These are phyloP conservation scores for Drosophila takahashii DNA, from an alignment of 1,140 invertebrate genomes.

Conservation along the genomic window DNA sequence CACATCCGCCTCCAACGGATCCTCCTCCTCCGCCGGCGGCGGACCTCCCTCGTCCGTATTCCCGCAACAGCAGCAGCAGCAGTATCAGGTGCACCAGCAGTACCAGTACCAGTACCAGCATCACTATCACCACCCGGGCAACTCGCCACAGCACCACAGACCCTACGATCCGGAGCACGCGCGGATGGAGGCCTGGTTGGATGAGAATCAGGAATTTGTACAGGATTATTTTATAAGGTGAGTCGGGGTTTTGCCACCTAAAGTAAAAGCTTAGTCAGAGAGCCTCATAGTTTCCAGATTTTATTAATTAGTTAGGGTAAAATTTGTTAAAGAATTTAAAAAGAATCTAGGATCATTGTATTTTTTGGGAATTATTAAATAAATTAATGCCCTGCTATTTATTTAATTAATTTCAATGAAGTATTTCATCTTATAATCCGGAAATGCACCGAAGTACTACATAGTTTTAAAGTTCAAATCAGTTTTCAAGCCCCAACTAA, in stretches of 20 bases:
- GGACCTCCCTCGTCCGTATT: conserved; percentile 18
- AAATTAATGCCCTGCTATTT: too few species aligned
- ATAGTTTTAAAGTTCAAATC: neutral
- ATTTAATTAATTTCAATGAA: too few species aligned
- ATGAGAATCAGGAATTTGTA: conserved; percentile 97
- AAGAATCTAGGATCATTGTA: too few species aligned
- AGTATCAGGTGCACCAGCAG: conserved; percentile 46
- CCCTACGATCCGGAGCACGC: conserved; percentile 93
- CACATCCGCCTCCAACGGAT: conserved; percentile 32
- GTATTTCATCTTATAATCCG: too few species aligned
- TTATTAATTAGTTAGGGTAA: too few species aligned
- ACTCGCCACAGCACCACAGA: conserved; percentile 85
- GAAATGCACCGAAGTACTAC: too few species aligned
- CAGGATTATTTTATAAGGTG: conserved; percentile 97
- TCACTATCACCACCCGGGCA: conserved; percentile 76
- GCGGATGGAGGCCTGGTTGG: conserved; percentile 96
- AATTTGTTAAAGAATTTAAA: too few species aligned
- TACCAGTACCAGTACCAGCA: conserved; percentile 56
- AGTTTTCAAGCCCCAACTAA: neutral
- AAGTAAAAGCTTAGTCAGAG: too few species aligned
- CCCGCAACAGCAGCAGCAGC: conserved; percentile 49
- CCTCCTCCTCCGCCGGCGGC: conserved; percentile 47
- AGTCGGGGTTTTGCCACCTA: conserved; percentile 19
- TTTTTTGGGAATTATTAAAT: too few species aligned
- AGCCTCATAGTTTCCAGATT: too few species aligned